These are phyloP conservation scores for Beroe ovata DNA, from an alignment of 37 sponge, comb jelly and placozoan genomes.

Conservation along the genomic window DNA sequence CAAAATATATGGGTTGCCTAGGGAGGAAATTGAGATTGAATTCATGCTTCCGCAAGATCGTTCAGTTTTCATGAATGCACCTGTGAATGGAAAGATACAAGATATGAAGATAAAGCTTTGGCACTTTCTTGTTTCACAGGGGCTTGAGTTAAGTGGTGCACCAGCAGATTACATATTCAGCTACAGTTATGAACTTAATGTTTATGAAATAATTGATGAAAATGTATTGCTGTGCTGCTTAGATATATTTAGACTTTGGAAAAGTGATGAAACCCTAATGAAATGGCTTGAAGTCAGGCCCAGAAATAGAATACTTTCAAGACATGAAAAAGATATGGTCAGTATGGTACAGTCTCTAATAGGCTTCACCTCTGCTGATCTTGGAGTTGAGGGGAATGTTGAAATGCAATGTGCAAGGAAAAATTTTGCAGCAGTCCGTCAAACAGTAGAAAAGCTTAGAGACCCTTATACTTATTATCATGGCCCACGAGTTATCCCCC, in stretches of 20 bases:
- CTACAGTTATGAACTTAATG: constrained; percentile 40
- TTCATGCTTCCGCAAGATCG: constrained; percentile 55
- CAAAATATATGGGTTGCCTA: constrained; percentile 17
- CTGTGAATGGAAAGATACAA: not conserved
- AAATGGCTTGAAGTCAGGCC: constrained; percentile 66
- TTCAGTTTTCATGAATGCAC: constrained; percentile 61
- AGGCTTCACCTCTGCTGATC: constrained; percentile 9
- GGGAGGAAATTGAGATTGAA: constrained; percentile 34
- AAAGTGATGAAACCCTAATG: constrained; percentile 13
- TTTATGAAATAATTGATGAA: constrained; percentile 54
- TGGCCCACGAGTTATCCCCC: constrained; percentile 36
- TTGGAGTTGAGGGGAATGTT: constrained; percentile 34
- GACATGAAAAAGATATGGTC: constrained; percentile 57
- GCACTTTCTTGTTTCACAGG: constrained; percentile 53
- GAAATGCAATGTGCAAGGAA: constrained; percentile 49
- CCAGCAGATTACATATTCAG: constrained; percentile 32
- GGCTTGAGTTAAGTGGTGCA: constrained; percentile 44
- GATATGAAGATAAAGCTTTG: constrained; percentile 24
- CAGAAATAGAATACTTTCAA: not conserved
- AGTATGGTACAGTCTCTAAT: constrained; percentile 38
- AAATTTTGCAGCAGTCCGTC: constrained; percentile 26
- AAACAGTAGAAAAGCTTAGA: constrained; percentile 36
- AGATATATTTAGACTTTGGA: constrained; percentile 35
- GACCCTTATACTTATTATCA: constrained; percentile 12
- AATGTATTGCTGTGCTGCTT: constrained; percentile 28